phyloP scores from a whole-genome alignment of 1,140 invertebrate species.

The Babylonia areolata region DNA sequence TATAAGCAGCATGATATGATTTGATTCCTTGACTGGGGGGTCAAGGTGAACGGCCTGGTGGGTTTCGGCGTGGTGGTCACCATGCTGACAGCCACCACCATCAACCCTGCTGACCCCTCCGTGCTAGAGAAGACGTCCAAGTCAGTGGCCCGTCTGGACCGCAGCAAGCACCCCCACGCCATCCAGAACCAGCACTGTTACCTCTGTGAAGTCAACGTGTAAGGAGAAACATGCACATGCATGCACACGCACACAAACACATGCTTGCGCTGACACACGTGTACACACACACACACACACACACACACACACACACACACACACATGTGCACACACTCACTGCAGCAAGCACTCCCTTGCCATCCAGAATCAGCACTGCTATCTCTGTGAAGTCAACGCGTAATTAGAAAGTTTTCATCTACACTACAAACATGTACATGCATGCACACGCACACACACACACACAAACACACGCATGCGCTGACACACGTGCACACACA shows the following conservation, averaged over 20 bases:
- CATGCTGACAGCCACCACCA: slow-evolving; percentile 85
- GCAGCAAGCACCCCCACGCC: slow-evolving; percentile 90
- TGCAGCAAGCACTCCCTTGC: slow-evolving; percentile 90
- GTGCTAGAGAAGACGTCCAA: slow-evolving; percentile 73
- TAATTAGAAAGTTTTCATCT: slow-evolving; percentile 81
- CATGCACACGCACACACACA: not conserved
- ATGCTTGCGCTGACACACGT: too few relatives aligned
- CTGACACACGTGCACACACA: not conserved
- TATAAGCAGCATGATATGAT: too few relatives aligned
- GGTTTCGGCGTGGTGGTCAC: slow-evolving; percentile 83
- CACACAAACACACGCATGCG: not conserved
- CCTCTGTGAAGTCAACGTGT: slow-evolving; percentile 89
- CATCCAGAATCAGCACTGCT: slow-evolving; percentile 95
- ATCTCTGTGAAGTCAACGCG: slow-evolving; percentile 91
- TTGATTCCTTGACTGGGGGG: slow-evolving; percentile 46
- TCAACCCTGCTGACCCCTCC: slow-evolving; percentile 89
- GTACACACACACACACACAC: too few relatives aligned
- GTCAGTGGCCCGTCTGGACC: slow-evolving; percentile 82
- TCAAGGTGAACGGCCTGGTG: slow-evolving; percentile 78
- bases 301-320: too few relatives aligned
- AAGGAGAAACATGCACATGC: too few relatives aligned
- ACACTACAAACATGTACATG: slow-evolving; percentile 79
- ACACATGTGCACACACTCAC: too few relatives aligned
- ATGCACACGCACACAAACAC: too few relatives aligned
- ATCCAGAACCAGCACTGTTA: slow-evolving; percentile 97